Evolutionary conservation across 2,888 invertebrate genomes (phyloP), one percentile per base, ranked within the genome.

Genomic region (Galerucella pusilla): DNA sequence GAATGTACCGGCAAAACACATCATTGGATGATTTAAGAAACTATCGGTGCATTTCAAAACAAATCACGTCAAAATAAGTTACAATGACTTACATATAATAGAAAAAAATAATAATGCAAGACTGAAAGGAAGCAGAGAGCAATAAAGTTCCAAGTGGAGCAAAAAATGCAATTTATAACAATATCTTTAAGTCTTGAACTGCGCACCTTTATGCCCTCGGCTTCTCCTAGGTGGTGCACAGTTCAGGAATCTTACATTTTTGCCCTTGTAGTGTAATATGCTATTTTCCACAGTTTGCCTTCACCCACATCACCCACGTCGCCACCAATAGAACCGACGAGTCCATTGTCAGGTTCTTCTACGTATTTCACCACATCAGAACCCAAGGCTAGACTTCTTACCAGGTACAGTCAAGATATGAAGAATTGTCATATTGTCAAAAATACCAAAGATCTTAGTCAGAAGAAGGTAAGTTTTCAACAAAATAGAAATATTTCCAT

Each of bases 331-430:
- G 90, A 90, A 81, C 84, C 88, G 11, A 86, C 86, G 78, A 89
- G 88, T 82, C 90, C 90, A 42, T 83, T 91, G 71, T 91, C 92
- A 35, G 89, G 91, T n/a, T 90, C 89, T 69, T 92, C 92, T 52
- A 89, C 90, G 1, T 92, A 92, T 83, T 92, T 92, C 85, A 91
- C 92, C 25, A 92, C 91, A 60, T 92, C 92, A 20, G 92, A 92
- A 85, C 90, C 91, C 71, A 93, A 92, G 85, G 91, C 92, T 59
- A 91, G 90, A 85, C 91, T 91, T 87, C 88, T 91, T 80, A 91
- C 91, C 71, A 89, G 90, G 85, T 92, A 90, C 83, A 90, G 90
- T 80, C 88, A 89, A 70, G 90, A 90, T 78, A 89, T 90, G 86
- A 88, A 85, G 71, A 88, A 89, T 78, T 86, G 85, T 79, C 86